Evolutionary conservation across 2,797 vertebrate genomes (phyloP).

Genomic region (Falco biarmicus): DNA sequence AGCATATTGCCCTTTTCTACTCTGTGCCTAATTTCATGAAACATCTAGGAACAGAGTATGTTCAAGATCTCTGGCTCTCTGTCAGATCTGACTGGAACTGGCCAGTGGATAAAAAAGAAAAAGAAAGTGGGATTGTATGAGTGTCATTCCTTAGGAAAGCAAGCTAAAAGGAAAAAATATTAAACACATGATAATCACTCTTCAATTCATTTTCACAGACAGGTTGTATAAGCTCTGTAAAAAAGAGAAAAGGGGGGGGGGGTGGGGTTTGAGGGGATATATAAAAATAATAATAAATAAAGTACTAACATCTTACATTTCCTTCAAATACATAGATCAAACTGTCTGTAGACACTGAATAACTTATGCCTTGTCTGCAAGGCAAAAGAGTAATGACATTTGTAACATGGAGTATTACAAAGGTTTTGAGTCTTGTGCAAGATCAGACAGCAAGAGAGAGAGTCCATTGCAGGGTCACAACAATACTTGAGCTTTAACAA

Average conservation of each 20-base stretch:
- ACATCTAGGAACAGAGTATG: not conserved
- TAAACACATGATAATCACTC: not conserved
- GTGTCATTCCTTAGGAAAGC: not conserved
- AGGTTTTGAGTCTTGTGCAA: not conserved
- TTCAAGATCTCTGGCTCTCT: not conserved
- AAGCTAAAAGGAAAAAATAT: not conserved
- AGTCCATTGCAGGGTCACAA: not conserved
- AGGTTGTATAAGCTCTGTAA: not conserved
- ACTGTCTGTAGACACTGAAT: not conserved
- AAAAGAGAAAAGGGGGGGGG: not conserved
- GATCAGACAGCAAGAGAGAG: not conserved
- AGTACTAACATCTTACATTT: not conserved
- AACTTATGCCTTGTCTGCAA: not conserved
- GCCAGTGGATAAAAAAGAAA: not conserved
- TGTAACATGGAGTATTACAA: not conserved
- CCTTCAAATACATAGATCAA: not conserved
- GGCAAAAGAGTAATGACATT: not conserved
- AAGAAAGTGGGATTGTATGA: fast-evolving
- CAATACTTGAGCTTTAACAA: not conserved
- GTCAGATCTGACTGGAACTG: not conserved
- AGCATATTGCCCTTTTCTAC: not conserved
- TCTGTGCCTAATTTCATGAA: not conserved
- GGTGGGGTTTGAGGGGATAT: not conserved
- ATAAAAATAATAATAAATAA: not conserved
- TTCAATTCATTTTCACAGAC: not conserved